Base-by-base conservation (phyloP, 1,140 invertebrate species). In the Trinorchestia longiramus region DNA sequence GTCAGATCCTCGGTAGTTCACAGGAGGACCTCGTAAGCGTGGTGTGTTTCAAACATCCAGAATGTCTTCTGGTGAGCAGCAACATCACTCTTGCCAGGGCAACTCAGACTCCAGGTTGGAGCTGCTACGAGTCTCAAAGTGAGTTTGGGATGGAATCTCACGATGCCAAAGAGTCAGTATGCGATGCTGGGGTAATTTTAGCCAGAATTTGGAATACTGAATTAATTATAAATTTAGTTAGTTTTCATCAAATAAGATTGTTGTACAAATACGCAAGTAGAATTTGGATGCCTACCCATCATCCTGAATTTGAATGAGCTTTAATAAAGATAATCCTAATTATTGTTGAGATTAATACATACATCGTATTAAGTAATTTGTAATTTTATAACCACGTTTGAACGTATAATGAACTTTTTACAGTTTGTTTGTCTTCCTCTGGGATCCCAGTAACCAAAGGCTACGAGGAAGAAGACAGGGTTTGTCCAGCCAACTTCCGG, bases 51-150 rank as follows among this genome's bases (percentile, higher is more conserved):
- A 41, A 28, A 90, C n/a, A 90, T 41, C n/a, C 42, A 41, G 88
- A 90, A 42, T 90, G 88, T 90, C 88, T 90, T 36, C 88, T 90
- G 88, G 88, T 90, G 8, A 90, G 43, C 88, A 42, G n/a, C 4
- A 90, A 42, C 88, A 4, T 90, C 88, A 42, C 88, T 8, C 88
- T 90, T 3, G 28, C 6, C 88, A 41, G 88, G 88, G 17, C 88
- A 3, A 43, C 88, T 1, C 36, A 90, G 28, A 90, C 88, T 28
- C 23, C 4, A 0, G 88, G 88, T 41, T 90, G 88, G 88, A 43
- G n/a, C 43, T 90, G 88, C 43, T 41, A 42, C 88, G 88, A 90
- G 43, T 90, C 88, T 41, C 88, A 43, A 28, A 43, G 88, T 90
- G n/a, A 90, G 88, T 90, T 77, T 77, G 28, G 62, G 28, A 36